A percentile compares a stretch with the other conserved stretches of the same genome.
phyloP scores from a whole-genome alignment of 2,888 invertebrate genomes.

The Scrobipalpa atriplicella region DNA sequence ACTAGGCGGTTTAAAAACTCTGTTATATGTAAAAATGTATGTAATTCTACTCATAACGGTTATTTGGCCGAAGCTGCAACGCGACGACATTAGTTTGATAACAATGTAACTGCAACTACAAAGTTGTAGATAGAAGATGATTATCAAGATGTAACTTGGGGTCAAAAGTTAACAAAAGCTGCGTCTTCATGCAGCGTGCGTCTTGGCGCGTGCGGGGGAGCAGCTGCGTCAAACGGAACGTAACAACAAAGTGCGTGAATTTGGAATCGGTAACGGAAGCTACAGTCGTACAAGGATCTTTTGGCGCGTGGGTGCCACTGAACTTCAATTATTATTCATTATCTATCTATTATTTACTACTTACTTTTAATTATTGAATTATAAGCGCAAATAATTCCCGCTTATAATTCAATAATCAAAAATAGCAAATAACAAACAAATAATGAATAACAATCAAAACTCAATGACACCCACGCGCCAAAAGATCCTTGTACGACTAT shows the following conservation, averaged over 20 bases:
- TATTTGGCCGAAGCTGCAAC: not conserved
- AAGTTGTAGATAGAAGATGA: not conserved
- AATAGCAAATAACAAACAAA: no score
- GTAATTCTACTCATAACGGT: not conserved
- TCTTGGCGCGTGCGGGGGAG: slow-evolving; percentile 20
- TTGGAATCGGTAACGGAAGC: slow-evolving; percentile 18
- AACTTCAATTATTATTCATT: no score
- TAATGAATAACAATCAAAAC: no score
- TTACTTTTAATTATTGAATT: no score
- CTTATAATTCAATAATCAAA: no score
- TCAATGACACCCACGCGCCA: no score
- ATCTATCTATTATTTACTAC: no score
- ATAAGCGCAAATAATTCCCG: no score
- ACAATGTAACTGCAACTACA: slow-evolving; percentile 1
- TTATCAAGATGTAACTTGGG: not conserved
- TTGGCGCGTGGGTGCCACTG: no score
- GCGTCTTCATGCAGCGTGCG: not conserved
- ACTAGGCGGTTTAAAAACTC: not conserved
- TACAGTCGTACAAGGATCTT: no score
- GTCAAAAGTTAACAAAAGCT: slow-evolving; percentile 17
- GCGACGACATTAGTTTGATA: not conserved
- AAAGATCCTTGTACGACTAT: no score
- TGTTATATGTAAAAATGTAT: not conserved
- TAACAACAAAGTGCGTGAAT: slow-evolving; percentile 17
- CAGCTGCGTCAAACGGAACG: slow-evolving; percentile 20